Percentiles rank a stretch among this genome's conserved stretches.
Conservation (phyloP, 2,113 vertebrate species). For the Trachemys scripta region DNA sequence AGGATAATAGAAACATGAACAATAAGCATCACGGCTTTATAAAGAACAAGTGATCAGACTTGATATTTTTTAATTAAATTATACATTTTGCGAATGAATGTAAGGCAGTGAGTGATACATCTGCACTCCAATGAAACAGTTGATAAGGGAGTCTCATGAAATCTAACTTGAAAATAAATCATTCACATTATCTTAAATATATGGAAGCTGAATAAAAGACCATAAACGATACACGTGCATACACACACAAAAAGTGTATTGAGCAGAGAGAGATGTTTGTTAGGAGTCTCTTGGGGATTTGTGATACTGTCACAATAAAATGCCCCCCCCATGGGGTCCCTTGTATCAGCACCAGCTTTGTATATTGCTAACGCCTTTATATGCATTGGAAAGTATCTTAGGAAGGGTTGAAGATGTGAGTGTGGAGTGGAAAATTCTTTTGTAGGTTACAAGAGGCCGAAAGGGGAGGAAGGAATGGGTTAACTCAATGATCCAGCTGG, state of each 20-base stretch:
- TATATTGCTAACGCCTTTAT: too few relatives aligned
- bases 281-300: background rate
- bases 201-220: background rate
- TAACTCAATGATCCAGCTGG: too few relatives aligned
- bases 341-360: too few relatives aligned
- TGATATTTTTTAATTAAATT: background rate
- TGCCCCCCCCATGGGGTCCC: too few relatives aligned
- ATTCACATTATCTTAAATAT: background rate
- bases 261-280: background rate
- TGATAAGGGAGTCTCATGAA: accelerated
- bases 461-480: too few relatives aligned
- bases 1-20: accelerated
- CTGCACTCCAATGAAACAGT: accelerated
- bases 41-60: background rate
- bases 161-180: background rate
- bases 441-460: too few relatives aligned
- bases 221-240: background rate
- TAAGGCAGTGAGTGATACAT: background rate
- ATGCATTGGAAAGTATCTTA: too few relatives aligned
- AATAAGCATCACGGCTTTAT: background rate
- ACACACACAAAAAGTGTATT: background rate
- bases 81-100: background rate
- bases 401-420: too few relatives aligned
- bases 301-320: background rate
- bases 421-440: too few relatives aligned